These are phyloP conservation scores for Leucoptera coffeella DNA, from an alignment of 2,888 invertebrate species.

Conservation along the genomic window DNA sequence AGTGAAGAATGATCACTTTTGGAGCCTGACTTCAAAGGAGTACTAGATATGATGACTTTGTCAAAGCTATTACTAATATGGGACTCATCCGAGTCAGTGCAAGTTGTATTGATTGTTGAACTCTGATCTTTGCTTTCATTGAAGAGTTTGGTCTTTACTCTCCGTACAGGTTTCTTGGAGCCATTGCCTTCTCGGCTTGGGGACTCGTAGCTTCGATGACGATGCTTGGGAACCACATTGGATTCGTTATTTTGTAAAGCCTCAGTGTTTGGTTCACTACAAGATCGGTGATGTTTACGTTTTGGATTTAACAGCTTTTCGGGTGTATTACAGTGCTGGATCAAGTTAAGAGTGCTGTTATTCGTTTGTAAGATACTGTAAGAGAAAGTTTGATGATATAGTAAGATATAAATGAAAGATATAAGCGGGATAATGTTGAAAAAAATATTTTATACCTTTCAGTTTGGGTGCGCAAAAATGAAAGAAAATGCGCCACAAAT, in stretches of 20 bases:
- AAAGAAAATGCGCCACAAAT: constrained; percentile 53
- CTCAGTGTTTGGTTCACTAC: constrained; percentile 34
- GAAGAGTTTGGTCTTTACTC: constrained; percentile 37
- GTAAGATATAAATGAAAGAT: no score
- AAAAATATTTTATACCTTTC: constrained; percentile 28
- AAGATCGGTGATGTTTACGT: constrained; percentile 26
- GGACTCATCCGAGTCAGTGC: constrained; percentile 21
- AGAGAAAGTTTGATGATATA: no score
- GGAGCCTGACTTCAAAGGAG: constrained; percentile 28
- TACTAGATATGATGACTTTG: constrained; percentile 22
- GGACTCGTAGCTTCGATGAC: constrained; percentile 21
- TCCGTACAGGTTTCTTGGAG: constrained; percentile 14
- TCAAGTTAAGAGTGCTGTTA: constrained; percentile 22
- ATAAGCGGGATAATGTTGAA: no score
- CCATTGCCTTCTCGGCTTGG: constrained; percentile 23
- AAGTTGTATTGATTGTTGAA: no score
- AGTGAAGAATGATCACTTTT: constrained; percentile 17
- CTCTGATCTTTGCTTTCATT: constrained; percentile 6
- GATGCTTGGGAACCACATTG: constrained; percentile 17
- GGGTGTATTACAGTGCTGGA: constrained; percentile 26
- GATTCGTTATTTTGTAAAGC: constrained; percentile 18
- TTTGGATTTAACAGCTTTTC: constrained; percentile 22
- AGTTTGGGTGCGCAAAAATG: constrained; percentile 48
- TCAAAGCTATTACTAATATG: constrained; percentile 20
- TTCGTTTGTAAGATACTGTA: constrained; percentile 34